Evolutionary conservation across 2,113 vertebrate species (phyloP), one percentile per base, ranked within the genome.

Genomic region (Smithornis capensis): DNA sequence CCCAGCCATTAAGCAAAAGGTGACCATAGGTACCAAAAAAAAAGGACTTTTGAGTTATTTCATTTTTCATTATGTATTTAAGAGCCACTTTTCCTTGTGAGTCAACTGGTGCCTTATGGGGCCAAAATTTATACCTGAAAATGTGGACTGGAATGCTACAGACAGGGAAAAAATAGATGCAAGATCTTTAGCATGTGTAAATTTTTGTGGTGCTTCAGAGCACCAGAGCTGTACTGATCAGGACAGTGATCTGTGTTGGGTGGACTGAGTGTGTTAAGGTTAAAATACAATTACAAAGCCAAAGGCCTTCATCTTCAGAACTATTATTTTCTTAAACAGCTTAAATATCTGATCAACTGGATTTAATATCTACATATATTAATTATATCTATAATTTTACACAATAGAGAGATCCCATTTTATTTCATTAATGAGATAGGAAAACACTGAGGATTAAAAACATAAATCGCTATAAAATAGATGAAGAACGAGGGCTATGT

Each of bases 151-250:
- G 44, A 89, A 63, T 55, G 52, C 2, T 45, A n/a, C 12, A 37
- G 25, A 23, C 6, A 9, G 7, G 2, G 0, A 7, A 29, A 40
- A 60, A n/a, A 40, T 5, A 4, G 2, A 25, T 40, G 6, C 5
- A 28, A 67, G 8, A 19, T 49, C 50, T 70, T 77, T 22, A 62
- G 10, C 38, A 63, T 53, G 5, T 63, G 35, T 40, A 47, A 67
- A 47, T 12, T 40, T 60, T 42, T 13, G 11, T 38, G 19, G 42
- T 70, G 27, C 29, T 73, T 40, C 25, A 57, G 42, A 49, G 8
- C 28, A 53, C 6, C 4, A 12, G 50, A 65, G 28, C 7, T 53
- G 7, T 40, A 8, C 9, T 55, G 52, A 5, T 69, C 50, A 69
- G 74, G 10, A 42, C 17, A 12, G 21, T 31, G 65, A 71, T 18